Percentiles rank a stretch among this genome's conserved stretches.
Evolutionary conservation across 1,140 invertebrate species (phyloP).

Genomic region (Dermatophagoides farinae): DNA sequence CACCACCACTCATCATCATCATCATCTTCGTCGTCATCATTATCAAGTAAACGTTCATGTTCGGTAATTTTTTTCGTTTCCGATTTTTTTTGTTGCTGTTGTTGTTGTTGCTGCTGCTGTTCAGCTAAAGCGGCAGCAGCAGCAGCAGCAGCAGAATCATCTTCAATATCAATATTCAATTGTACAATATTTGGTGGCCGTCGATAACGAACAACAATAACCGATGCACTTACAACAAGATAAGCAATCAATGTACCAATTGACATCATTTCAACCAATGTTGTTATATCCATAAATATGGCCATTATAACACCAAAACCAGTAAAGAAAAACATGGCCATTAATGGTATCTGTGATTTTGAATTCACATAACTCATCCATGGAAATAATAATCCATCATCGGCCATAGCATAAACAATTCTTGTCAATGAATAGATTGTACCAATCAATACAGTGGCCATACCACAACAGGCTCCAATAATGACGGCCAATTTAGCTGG

Average conservation of each 20-base stretch:
- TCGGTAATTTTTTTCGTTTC: neutral
- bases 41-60: neutral
- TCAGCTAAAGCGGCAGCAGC: neutral
- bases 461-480: slow-evolving; percentile 65
- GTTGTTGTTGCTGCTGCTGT: neutral
- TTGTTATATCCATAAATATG: slow-evolving; percentile 64
- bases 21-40: neutral
- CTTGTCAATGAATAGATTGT: slow-evolving; percentile 60
- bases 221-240: slow-evolving; percentile 68
- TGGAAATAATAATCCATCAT: slow-evolving; percentile 38
- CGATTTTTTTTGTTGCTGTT: neutral
- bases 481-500: slow-evolving; percentile 76
- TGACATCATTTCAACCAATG: slow-evolving; percentile 83
- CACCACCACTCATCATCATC: neutral
- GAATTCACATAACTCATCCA: slow-evolving; percentile 24
- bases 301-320: slow-evolving; percentile 53
- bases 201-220: slow-evolving; percentile 48
- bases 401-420: slow-evolving; percentile 69
- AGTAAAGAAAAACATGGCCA: slow-evolving; percentile 57
- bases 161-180: slow-evolving; percentile 11
- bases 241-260: slow-evolving; percentile 83
- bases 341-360: slow-evolving; percentile 43
- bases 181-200: neutral
- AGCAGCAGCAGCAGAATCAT: neutral
- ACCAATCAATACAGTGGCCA: slow-evolving; percentile 60